Evolutionary conservation across 2,113 vertebrate genomes (phyloP), one percentile per base, ranked within the genome.

Genomic region (Pheucticus melanocephalus): DNA sequence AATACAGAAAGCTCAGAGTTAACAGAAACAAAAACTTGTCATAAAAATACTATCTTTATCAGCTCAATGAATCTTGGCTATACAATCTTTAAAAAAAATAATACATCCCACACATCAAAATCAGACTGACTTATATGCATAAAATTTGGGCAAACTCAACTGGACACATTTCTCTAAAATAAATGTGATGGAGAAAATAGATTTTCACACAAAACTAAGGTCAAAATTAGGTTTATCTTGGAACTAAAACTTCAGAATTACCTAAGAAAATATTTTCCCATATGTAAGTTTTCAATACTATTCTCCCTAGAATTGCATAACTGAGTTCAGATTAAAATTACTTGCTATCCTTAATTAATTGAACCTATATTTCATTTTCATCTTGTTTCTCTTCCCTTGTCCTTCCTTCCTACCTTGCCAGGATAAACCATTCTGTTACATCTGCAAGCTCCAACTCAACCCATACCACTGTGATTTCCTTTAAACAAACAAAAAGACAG

Each of bases 381-480:
- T 86, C 83, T 81, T 81, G 50, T 94, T 94, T 95, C 89, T 95
- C 86, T 94, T 94, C 86, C 81, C 77, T 90, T 71, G 39, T 65
- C 93, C 79, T 48, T 88, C 81, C 72, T 78, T 92, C 89, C 96
- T 91, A 88, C 90, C 72, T 95, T 97, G 94, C 97, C 91, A 96
- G 96, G 95, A 96, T 96, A 97, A 97, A 97, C 95, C 92, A 37
- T 68, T 85, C 50, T 89, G 53, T 92, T 97, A 88, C 86, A 94
- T 93, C 93, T 33, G 16, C 94, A 94, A 85, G 92, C 76, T 95
- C 94, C 88, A 90, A 66, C 86, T 92, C 82, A 72, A 94, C 79
- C 96, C 92, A 95, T 83, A 97, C 89, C 96, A 94, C 92, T 90
- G 90, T 91, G 94, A 96, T 96, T 98, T 97, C 96, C 90, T 97